Evolutionary conservation across 2,888 invertebrate genomes (phyloP).

Genomic region (Temnothorax rugatulus): DNA sequence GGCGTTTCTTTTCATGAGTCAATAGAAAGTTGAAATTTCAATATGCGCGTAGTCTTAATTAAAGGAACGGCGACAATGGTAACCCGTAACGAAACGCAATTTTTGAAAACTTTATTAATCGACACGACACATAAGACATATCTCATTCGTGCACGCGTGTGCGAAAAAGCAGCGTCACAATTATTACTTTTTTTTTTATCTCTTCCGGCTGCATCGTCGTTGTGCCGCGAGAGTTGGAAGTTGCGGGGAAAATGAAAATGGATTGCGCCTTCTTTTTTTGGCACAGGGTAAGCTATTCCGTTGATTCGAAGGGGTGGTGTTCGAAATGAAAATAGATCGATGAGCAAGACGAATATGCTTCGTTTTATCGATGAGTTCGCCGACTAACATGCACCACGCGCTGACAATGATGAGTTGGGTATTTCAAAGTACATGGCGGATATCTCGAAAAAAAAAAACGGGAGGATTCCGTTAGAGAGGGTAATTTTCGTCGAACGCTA

Average conservation of each 20-base stretch:
- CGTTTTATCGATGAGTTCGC: constrained; percentile 52
- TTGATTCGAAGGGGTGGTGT: constrained; percentile 48
- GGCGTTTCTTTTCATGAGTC: constrained; percentile 53
- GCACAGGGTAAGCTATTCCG: constrained; percentile 41
- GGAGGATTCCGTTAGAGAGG: constrained; percentile 11
- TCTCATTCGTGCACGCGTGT: constrained; percentile 16
- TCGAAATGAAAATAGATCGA: constrained; percentile 56
- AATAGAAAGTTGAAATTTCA: constrained; percentile 44
- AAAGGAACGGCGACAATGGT: constrained; percentile 41
- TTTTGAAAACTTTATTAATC: constrained; percentile 50
- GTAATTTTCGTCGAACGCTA: constrained; percentile 22
- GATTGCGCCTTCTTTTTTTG: constrained; percentile 44
- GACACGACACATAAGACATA: constrained; percentile 27
- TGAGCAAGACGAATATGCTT: constrained; percentile 55
- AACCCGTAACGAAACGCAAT: constrained; percentile 18
- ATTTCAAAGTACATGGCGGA: constrained; percentile 44
- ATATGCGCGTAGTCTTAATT: constrained; percentile 34
- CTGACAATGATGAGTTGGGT: constrained; percentile 56
- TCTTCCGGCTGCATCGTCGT: constrained; percentile 21
- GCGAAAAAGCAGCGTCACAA: constrained; percentile 5
- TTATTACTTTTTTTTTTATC: constrained; percentile 33
- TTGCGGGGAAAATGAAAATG: constrained; percentile 52
- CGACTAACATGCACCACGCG: constrained; percentile 39
- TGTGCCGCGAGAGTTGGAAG: constrained; percentile 32
- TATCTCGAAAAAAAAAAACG: constrained; percentile 28